These are phyloP conservation scores for Lasioglossum vierecki DNA, from an alignment of 2,888 invertebrate genomes.

Conservation along the genomic window DNA sequence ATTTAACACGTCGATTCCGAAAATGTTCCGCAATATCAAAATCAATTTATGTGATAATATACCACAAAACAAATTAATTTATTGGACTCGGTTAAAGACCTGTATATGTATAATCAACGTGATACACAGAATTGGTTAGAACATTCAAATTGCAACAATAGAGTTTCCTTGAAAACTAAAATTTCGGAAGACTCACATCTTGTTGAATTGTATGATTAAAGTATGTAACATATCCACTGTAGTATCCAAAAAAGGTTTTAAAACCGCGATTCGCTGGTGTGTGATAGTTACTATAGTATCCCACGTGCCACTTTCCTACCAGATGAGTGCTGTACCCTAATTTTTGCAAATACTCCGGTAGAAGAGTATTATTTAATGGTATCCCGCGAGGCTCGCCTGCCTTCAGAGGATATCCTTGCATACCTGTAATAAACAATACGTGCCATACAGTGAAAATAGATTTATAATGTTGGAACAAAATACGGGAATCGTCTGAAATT, in stretches of 20 bases:
- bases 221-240: constrained; percentile 93
- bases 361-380: constrained; percentile 84
- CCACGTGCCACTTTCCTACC: constrained; percentile 87
- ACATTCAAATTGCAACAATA: no score
- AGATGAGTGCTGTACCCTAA: constrained; percentile 85
- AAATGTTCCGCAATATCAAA: no score
- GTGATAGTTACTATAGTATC: constrained; percentile 85
- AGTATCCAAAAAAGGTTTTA: constrained; percentile 93
- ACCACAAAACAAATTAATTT: no score
- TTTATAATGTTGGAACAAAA: neutral
- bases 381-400: constrained; percentile 85
- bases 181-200: constrained; percentile 30
- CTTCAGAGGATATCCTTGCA: constrained; percentile 85
- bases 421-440: constrained; percentile 79
- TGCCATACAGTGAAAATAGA: neutral
- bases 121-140: no score
- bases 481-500: neutral
- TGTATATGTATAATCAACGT: no score
- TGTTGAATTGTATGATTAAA: constrained; percentile 87
- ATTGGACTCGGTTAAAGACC: no score
- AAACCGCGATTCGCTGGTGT: constrained; percentile 91
- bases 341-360: constrained; percentile 85
- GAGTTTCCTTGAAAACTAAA: neutral
- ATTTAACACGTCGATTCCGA: no score
- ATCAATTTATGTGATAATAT: no score